These are phyloP conservation scores for Brachypodius melanocephalos DNA, from an alignment of 2,113 vertebrate genomes.

Conservation along the genomic window DNA sequence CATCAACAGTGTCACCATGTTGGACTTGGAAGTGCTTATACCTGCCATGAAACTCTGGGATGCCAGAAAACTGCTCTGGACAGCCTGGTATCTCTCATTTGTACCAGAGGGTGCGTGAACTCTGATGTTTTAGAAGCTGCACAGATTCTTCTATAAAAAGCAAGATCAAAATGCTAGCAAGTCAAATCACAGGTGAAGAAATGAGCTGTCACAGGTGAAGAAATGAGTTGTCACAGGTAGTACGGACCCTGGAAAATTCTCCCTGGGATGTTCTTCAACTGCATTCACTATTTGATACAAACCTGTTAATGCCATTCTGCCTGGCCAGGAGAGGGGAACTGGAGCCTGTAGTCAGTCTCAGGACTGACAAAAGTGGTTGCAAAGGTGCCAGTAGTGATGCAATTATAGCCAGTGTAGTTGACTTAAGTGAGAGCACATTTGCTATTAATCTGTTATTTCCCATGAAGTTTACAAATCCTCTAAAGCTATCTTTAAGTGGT, in stretches of 20 bases:
- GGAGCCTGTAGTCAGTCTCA: background rate
- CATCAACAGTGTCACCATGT: fast-evolving
- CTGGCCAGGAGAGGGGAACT: background rate
- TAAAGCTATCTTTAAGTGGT: background rate
- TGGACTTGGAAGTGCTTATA: background rate
- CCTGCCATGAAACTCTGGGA: background rate
- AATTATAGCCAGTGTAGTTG: background rate
- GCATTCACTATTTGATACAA: background rate
- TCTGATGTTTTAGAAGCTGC: background rate
- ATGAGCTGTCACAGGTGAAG: background rate
- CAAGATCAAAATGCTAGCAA: background rate
- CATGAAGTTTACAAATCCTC: background rate
- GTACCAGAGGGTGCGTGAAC: background rate
- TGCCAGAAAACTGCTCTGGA: background rate
- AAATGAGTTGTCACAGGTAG: background rate
- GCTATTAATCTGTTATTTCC: background rate
- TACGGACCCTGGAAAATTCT: background rate
- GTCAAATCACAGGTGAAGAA: background rate
- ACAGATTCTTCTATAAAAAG: background rate
- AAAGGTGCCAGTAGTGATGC: background rate
- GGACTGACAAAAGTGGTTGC: background rate
- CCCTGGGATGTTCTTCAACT: background rate
- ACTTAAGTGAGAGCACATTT: background rate
- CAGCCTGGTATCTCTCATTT: background rate
- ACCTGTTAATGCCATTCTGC: background rate